phyloP scores from a whole-genome alignment of 2,797 vertebrate species.

The Aphelocoma californica region DNA sequence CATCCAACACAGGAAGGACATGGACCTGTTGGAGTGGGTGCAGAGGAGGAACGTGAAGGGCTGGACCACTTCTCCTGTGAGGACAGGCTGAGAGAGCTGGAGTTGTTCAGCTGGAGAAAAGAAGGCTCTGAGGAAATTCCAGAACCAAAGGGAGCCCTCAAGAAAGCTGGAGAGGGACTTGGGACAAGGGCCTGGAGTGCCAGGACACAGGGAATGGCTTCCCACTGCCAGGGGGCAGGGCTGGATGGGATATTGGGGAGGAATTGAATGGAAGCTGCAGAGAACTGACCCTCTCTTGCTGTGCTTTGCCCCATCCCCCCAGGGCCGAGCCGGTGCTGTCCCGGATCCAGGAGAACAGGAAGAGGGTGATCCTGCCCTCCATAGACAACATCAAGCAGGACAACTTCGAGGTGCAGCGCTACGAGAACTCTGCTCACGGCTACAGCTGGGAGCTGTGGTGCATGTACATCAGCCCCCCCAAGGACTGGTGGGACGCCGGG shows the following conservation, averaged over 20 bases:
- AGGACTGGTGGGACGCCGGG: constrained; percentile 95
- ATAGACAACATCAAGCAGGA: constrained; percentile 99
- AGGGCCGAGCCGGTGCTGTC: constrained; percentile 95
- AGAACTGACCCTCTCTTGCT: background rate
- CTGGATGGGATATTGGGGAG: rapidly evolving
- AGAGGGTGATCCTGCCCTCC: constrained; percentile 91
- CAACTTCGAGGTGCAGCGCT: constrained; percentile 92
- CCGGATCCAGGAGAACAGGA: constrained; percentile 91
- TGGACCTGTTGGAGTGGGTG: background rate
- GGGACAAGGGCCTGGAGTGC: background rate
- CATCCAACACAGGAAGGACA: background rate
- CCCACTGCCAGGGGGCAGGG: background rate
- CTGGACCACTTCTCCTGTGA: background rate
- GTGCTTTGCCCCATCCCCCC: background rate
- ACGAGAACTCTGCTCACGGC: constrained; percentile 92
- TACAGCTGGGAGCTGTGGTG: constrained; percentile 99
- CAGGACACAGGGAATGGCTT: background rate
- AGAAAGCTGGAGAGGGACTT: background rate
- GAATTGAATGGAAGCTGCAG: rapidly evolving
- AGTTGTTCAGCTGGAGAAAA: background rate
- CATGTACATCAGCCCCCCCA: constrained; percentile 97
- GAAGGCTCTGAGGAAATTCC: background rate
- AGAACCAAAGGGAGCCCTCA: background rate
- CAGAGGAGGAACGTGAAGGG: background rate
- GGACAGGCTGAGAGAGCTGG: background rate